A percentile compares a stretch with the other conserved stretches of the same genome.
phyloP scores from a whole-genome alignment of 2,113 vertebrate genomes.

The Gallinago paraguaiae region DNA sequence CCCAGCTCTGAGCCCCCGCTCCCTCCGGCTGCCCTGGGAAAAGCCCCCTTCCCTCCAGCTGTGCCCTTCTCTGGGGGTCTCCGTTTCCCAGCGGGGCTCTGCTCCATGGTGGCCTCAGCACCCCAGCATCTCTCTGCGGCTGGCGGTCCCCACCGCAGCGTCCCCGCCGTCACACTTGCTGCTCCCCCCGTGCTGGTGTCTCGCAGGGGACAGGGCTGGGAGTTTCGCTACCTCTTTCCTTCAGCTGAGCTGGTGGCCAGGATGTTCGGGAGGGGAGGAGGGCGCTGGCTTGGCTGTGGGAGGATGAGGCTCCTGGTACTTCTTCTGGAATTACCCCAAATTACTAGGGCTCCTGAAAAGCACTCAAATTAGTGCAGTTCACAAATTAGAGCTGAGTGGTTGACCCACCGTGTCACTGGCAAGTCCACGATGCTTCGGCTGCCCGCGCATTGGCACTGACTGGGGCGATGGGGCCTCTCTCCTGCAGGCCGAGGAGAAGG shows the following conservation, averaged over 20 bases:
- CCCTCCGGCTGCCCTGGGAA: background rate
- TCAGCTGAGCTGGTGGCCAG: rapidly evolving
- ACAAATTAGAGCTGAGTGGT: background rate
- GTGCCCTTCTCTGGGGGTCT: background rate
- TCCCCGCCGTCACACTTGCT: background rate
- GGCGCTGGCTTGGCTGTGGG: background rate
- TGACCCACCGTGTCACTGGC: background rate
- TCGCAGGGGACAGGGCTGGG: background rate
- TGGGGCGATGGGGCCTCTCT: background rate
- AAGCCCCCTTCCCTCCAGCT: background rate
- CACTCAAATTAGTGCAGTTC: background rate
- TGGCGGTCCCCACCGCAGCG: rapidly evolving
- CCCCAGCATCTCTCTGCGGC: background rate
- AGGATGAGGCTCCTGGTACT: background rate
- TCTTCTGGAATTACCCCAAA: background rate
- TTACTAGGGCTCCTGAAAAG: background rate
- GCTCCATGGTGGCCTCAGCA: rapidly evolving
- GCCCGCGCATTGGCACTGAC: background rate
- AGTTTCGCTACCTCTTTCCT: constrained; percentile 3
- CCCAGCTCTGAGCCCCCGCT: background rate
- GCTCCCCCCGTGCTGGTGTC: background rate
- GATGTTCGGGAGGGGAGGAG: background rate
- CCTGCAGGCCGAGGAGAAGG: constrained; percentile 21
- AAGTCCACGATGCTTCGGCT: background rate
- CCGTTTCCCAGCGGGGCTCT: background rate